Evolutionary conservation across 2,888 invertebrate genomes (phyloP).

Genomic region (Drosophila lutescens): DNA sequence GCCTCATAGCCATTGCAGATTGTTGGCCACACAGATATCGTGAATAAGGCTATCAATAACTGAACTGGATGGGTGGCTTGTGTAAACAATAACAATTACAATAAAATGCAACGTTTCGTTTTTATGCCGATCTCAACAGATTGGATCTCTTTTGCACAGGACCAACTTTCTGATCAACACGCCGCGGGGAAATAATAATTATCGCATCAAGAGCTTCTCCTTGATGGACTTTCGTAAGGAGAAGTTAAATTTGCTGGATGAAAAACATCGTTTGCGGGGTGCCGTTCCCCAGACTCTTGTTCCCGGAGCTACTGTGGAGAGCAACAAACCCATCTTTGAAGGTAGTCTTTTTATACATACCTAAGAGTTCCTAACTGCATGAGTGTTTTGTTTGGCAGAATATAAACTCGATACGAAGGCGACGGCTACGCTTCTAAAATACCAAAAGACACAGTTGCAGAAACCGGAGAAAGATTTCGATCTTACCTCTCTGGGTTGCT

Average conservation of each 20-base stretch:
- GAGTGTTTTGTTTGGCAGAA: constrained; percentile 30
- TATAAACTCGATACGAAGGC: constrained; percentile 59
- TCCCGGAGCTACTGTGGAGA: constrained; percentile 17
- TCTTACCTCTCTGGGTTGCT: constrained; percentile 75
- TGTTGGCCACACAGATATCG: background rate
- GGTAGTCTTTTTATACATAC: constrained; percentile 31
- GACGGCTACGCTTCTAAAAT: constrained; percentile 56
- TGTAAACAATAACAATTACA: background rate
- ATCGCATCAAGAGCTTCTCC: constrained; percentile 56
- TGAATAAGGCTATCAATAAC: background rate
- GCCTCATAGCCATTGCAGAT: background rate
- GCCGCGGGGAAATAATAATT: constrained; percentile 54
- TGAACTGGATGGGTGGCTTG: too few relatives aligned
- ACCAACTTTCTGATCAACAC: constrained; percentile 73
- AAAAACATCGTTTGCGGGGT: constrained; percentile 52
- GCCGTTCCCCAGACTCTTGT: constrained; percentile 6
- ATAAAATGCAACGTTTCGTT: background rate
- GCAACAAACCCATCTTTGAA: constrained; percentile 36
- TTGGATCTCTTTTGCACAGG: constrained; percentile 68
- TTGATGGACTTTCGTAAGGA: constrained; percentile 72
- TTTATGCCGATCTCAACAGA: constrained; percentile 46
- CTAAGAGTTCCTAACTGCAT: background rate
- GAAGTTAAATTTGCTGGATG: constrained; percentile 67
- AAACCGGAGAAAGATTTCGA: constrained; percentile 51
- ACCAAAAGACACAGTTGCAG: constrained; percentile 65